Conservation (phyloP, 2,888 invertebrate genomes). For the Aproaerema taeniolella region DNA sequence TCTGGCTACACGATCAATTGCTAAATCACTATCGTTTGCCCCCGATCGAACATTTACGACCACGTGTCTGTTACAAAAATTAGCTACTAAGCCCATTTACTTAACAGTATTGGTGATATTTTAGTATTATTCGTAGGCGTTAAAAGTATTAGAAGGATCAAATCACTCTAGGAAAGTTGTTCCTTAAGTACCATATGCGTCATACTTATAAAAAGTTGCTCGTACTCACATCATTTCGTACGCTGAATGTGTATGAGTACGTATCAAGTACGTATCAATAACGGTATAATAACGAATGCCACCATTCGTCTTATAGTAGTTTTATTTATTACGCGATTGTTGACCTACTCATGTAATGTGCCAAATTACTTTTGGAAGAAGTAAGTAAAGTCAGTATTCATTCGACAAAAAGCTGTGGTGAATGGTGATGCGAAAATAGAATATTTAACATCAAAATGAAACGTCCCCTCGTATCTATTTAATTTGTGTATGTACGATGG, state of each 20-base stretch:
- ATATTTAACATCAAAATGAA: no score
- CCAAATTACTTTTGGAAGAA: background rate
- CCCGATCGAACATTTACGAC: conserved; percentile 29
- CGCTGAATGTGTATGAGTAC: conserved; percentile 21
- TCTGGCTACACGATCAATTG: conserved; percentile 30
- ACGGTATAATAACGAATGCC: conserved; percentile 47
- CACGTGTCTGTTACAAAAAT: conserved; percentile 32
- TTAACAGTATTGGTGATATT: background rate
- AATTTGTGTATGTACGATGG: no score
- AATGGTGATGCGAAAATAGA: no score
- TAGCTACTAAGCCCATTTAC: background rate
- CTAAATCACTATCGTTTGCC: conserved; percentile 31
- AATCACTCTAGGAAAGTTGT: conserved; percentile 28
- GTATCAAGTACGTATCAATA: conserved; percentile 35
- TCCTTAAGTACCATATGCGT: conserved; percentile 36
- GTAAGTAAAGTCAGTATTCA: no score
- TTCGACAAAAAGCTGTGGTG: no score
- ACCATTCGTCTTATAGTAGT: conserved; percentile 25
- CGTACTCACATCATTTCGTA: conserved; percentile 30
- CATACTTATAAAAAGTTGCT: conserved; percentile 44
- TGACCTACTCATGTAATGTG: conserved; percentile 14
- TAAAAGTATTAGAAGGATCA: conserved; percentile 20
- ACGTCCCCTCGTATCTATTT: no score
- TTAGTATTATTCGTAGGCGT: background rate
- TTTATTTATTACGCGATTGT: conserved; percentile 28